Conservation (phyloP, 2,797 vertebrate genomes). For the Rhinatrema bivittatum region DNA sequence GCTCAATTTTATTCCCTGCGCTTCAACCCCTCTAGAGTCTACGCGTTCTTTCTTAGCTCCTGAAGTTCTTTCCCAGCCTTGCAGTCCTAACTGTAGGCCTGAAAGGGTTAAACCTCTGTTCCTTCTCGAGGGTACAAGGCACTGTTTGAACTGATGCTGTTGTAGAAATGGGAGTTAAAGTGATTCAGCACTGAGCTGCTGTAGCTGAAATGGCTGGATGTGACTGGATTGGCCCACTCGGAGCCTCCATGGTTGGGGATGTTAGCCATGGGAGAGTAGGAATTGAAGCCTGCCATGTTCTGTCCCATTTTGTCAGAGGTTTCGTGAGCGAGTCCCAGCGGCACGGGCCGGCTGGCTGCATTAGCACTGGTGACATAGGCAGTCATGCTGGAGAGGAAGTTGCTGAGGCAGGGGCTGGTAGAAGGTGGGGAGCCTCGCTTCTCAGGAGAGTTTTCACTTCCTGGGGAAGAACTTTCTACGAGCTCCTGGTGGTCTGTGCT, state of each 20-base stretch:
- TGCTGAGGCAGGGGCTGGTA: slow-evolving; percentile 73
- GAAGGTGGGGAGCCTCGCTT: slow-evolving; percentile 68
- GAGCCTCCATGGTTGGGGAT: slow-evolving; percentile 46
- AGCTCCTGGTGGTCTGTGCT: slow-evolving; percentile 56
- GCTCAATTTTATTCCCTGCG: too few species aligned
- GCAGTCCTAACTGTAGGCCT: too few species aligned
- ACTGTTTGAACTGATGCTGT: slow-evolving; percentile 64
- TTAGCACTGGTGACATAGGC: slow-evolving; percentile 39
- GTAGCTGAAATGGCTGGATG: slow-evolving; percentile 69
- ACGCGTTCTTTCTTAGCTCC: too few species aligned
- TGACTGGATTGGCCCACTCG: slow-evolving; percentile 72
- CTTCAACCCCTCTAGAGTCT: too few species aligned
- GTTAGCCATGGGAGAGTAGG: slow-evolving; percentile 66
- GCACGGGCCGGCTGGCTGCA: slow-evolving; percentile 53
- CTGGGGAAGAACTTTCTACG: slow-evolving; percentile 45
- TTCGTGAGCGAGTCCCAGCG: slow-evolving; percentile 72
- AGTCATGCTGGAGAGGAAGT: slow-evolving; percentile 81
- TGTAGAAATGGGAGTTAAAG: slow-evolving; percentile 84
- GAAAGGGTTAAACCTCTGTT: slow-evolving; percentile 88
- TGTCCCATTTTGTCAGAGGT: slow-evolving; percentile 70
- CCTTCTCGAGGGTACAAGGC: slow-evolving; percentile 82
- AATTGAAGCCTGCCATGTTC: slow-evolving; percentile 61
- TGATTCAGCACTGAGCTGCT: slow-evolving; percentile 77
- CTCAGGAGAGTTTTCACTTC: slow-evolving; percentile 50
- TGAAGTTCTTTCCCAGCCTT: too few species aligned